phyloP scores from a whole-genome alignment of 2,888 invertebrate species.

The Apotomis betuletana region DNA sequence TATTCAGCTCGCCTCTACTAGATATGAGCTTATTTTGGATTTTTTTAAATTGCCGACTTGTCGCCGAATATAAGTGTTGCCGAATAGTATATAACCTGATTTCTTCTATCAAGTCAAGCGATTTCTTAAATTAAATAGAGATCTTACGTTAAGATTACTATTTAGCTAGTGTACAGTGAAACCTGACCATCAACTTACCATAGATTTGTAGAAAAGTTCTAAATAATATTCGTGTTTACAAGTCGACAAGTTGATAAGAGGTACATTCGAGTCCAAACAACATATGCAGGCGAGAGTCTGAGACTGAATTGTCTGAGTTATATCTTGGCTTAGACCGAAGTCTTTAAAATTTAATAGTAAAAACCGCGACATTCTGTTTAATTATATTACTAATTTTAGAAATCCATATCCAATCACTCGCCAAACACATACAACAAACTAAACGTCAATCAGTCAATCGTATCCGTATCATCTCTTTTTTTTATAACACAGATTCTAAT shows the following conservation, averaged over 20 bases:
- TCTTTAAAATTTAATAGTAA: slow-evolving; percentile 47
- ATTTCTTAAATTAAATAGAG: too few species aligned
- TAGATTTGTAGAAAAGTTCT: slow-evolving; percentile 43
- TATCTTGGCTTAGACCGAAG: slow-evolving; percentile 47
- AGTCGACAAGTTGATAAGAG: slow-evolving; percentile 44
- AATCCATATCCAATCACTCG: background rate
- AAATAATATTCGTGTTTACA: slow-evolving; percentile 51
- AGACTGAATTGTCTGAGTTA: slow-evolving; percentile 46
- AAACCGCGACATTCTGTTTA: slow-evolving; percentile 45
- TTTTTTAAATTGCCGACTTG: too few species aligned
- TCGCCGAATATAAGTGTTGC: too few species aligned
- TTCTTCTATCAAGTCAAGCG: too few species aligned
- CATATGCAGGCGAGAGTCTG: slow-evolving; percentile 51
- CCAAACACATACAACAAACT: slow-evolving; percentile 7
- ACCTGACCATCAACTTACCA: slow-evolving; percentile 43
- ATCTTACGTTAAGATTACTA: background rate
- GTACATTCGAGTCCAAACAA: slow-evolving; percentile 48
- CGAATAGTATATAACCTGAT: too few species aligned
- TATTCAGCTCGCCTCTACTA: too few species aligned
- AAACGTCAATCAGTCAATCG: slow-evolving; percentile 7
- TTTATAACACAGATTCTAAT: background rate
- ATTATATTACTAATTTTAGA: slow-evolving; percentile 12
- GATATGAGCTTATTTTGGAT: too few species aligned
- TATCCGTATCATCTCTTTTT: background rate
- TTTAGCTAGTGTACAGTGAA: background rate